A percentile compares a stretch with the other conserved stretches of the same genome.
Evolutionary conservation across 2,888 invertebrate genomes (phyloP).

Genomic region (Rotaria sp.): DNA sequence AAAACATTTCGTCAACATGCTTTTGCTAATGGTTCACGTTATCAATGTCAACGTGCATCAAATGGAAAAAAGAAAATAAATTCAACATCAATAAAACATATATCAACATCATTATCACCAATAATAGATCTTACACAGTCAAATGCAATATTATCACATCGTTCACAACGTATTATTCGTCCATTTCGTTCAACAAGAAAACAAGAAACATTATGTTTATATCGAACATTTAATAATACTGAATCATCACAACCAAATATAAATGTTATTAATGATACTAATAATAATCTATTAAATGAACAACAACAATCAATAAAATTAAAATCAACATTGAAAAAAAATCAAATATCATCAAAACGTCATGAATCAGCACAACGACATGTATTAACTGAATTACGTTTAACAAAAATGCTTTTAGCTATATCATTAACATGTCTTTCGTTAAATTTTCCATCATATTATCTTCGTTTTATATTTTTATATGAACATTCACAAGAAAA

Average conservation of each 20-base stretch:
- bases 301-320: background rate
- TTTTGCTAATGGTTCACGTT: background rate
- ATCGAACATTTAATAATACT: background rate
- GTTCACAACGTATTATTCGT: background rate
- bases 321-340: background rate
- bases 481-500: background rate
- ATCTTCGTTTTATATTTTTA: slow-evolving; percentile 13
- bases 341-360: background rate
- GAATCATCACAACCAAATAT: background rate
- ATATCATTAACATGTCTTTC: slow-evolving; percentile 23
- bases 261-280: background rate
- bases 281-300: background rate
- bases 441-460: slow-evolving; percentile 26
- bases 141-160: background rate
- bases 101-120: background rate
- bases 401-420: slow-evolving; percentile 26
- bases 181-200: background rate
- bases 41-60: background rate
- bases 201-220: background rate
- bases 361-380: background rate
- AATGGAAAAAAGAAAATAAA: background rate
- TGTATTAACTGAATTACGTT: slow-evolving; percentile 7
- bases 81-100: background rate
- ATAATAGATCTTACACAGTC: background rate
- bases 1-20: slow-evolving; percentile 12